Percentiles rank a stretch among this genome's conserved stretches.
phyloP scores from a whole-genome alignment of 2,888 invertebrate species.

The Cryptocheilus praepositus region DNA sequence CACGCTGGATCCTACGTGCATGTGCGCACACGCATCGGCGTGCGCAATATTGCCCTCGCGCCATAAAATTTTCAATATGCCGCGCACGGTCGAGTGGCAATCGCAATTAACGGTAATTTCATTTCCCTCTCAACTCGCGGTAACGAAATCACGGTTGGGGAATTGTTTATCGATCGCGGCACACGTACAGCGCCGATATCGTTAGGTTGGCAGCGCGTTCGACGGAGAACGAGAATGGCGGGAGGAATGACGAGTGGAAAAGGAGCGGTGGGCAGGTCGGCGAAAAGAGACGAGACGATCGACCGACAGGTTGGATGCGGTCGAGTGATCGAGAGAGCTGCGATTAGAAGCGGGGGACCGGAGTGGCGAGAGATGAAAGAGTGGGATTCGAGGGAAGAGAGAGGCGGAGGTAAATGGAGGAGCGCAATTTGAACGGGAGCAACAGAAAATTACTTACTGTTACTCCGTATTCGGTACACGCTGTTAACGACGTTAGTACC shows the following conservation, averaged over 20 bases:
- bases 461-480: too few relatives aligned
- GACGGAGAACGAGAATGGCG: conserved; percentile 18
- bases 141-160: conserved; percentile 49
- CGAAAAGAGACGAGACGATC: too few relatives aligned
- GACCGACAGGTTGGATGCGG: too few relatives aligned
- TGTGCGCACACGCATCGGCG: not conserved
- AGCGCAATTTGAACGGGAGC: too few relatives aligned
- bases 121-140: conserved; percentile 40
- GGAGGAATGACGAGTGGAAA: conserved; percentile 38
- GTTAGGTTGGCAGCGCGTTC: not conserved
- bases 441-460: too few relatives aligned
- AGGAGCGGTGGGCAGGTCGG: too few relatives aligned
- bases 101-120: conserved; percentile 61
- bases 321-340: too few relatives aligned
- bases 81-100: conserved; percentile 36
- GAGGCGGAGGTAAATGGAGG: too few relatives aligned
- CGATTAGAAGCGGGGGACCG: too few relatives aligned
- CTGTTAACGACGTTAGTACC: too few relatives aligned
- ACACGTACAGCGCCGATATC: not conserved
- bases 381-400: conserved; percentile 14
- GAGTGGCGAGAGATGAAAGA: too few relatives aligned
- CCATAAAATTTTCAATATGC: conserved; percentile 33
- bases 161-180: conserved; percentile 59
- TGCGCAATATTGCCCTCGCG: not conserved
- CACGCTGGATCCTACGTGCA: not conserved